Evolutionary conservation across 2,888 invertebrate genomes (phyloP).

Genomic region (Glaucopsyche alexis): DNA sequence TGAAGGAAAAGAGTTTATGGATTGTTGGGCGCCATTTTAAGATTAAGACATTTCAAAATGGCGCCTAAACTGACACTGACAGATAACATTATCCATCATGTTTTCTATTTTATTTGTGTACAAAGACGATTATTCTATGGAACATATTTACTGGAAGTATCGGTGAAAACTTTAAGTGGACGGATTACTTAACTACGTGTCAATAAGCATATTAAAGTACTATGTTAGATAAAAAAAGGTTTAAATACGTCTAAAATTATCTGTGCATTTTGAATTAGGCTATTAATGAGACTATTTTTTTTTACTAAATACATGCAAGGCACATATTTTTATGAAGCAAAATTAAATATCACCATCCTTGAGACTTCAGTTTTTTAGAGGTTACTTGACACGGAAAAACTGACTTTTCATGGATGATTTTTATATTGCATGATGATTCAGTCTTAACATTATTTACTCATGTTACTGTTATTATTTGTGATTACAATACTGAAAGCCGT

Average conservation of each 20-base stretch:
- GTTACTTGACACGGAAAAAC: not conserved
- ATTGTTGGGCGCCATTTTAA: not conserved
- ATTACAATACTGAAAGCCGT: slow-evolving; percentile 19
- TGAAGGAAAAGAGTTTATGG: not conserved
- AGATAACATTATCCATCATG: not conserved
- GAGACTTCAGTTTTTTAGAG: too few species aligned
- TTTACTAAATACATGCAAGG: slow-evolving; percentile 1
- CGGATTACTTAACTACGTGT: slow-evolving; percentile 4
- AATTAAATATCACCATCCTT: not conserved
- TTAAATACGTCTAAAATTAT: slow-evolving; percentile 22
- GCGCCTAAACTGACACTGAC: not conserved
- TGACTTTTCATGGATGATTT: not conserved
- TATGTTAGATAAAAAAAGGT: slow-evolving; percentile 1
- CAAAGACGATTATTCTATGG: slow-evolving; percentile 11
- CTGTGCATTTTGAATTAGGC: not conserved
- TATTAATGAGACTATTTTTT: not conserved
- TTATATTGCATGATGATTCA: slow-evolving; percentile 7
- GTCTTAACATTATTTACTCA: slow-evolving; percentile 20
- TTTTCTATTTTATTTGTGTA: not conserved
- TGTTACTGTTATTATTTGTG: not conserved
- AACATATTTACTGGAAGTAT: not conserved
- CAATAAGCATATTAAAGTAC: not conserved
- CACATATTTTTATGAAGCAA: slow-evolving; percentile 1
- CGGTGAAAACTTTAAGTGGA: slow-evolving; percentile 3
- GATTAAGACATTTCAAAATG: not conserved